Evolutionary conservation across 2,113 vertebrate species (phyloP).

Genomic region (Leuciscus idus): DNA sequence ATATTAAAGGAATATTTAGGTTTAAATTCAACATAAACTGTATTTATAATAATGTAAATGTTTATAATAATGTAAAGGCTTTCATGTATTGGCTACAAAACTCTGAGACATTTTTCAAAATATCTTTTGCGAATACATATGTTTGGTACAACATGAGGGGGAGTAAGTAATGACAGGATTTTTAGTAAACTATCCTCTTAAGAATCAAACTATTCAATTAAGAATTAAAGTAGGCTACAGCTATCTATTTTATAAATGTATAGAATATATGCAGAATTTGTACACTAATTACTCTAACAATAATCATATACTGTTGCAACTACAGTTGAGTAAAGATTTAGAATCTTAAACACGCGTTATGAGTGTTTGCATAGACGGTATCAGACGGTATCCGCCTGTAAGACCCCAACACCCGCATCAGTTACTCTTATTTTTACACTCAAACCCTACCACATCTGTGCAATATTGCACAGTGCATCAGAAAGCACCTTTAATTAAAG

Average conservation of each 20-base stretch:
- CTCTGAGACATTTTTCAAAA: neutral
- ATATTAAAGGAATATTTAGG: neutral
- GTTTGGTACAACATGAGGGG: neutral
- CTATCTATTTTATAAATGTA: neutral
- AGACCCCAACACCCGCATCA: slow-evolving; percentile 1
- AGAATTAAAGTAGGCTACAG: neutral
- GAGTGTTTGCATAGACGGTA: neutral
- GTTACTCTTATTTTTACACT: slow-evolving; percentile 14
- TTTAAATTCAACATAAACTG: neutral
- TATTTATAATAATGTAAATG: too few relatives aligned
- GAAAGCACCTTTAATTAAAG: slow-evolving; percentile 46
- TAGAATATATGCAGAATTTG: neutral
- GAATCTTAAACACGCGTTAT: neutral
- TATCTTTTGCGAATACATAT: neutral
- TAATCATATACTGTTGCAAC: neutral
- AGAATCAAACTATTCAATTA: neutral
- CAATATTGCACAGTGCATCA: slow-evolving; percentile 11
- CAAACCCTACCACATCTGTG: neutral
- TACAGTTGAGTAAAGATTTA: neutral
- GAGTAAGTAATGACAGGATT: too few relatives aligned
- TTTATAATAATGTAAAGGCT: neutral
- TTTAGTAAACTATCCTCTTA: too few relatives aligned
- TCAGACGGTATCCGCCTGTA: neutral
- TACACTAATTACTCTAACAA: neutral
- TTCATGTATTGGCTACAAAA: neutral